Evolutionary conservation across 2,888 invertebrate genomes (phyloP).

Genomic region (Nomada flava): DNA sequence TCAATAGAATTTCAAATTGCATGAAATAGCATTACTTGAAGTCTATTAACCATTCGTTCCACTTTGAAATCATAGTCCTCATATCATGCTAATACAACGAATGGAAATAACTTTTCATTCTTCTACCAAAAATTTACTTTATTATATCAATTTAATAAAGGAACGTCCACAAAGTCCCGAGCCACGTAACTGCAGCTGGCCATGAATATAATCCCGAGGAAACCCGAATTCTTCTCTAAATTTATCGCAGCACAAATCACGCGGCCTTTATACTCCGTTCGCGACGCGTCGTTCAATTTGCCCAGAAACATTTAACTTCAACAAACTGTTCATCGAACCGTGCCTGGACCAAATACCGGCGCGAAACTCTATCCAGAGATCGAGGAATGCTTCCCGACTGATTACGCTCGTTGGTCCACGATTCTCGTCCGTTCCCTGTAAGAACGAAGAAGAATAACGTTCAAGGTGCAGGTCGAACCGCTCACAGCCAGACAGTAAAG

Average conservation of each 20-base stretch:
- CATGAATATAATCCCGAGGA: no score
- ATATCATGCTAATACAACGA: no score
- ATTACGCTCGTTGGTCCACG: constrained; percentile 5
- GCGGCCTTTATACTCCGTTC: background rate
- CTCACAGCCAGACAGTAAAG: constrained; percentile 59
- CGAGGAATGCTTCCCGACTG: constrained; percentile 13
- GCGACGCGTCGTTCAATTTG: background rate
- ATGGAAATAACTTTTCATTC: no score
- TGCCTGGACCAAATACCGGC: background rate
- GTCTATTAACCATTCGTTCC: no score
- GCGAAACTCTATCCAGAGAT: background rate
- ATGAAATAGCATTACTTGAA: no score
- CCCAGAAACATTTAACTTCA: background rate
- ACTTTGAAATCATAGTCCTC: no score
- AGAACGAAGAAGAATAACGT: constrained; percentile 43
- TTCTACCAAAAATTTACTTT: no score
- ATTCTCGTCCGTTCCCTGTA: constrained; percentile 1
- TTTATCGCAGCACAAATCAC: background rate
- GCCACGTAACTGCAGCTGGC: no score
- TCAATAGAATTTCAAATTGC: no score
- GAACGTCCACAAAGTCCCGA: no score
- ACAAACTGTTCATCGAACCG: background rate
- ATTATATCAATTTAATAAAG: no score
- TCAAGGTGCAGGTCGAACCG: constrained; percentile 41
- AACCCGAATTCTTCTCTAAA: background rate